These are phyloP conservation scores for Dipodomys ordii DNA, from an alignment of 2,113 vertebrate genomes.

Conservation along the genomic window DNA sequence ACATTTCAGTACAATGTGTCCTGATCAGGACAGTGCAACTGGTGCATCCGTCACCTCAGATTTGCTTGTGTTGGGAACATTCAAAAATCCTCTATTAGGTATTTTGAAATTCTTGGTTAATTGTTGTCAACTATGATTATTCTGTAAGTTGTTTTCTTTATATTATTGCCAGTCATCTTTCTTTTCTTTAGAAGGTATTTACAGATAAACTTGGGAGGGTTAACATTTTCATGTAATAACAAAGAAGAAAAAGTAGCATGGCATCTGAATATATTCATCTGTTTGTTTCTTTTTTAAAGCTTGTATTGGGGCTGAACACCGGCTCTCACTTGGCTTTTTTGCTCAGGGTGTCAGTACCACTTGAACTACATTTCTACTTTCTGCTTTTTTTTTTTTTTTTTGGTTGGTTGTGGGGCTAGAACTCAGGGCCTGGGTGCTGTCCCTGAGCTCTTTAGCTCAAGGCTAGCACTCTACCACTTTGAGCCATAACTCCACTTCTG, in stretches of 20 bases:
- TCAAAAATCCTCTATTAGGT: background rate
- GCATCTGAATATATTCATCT: background rate
- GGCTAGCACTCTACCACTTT: too few species aligned
- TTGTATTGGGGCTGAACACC: too few species aligned
- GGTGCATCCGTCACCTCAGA: background rate
- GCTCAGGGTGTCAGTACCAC: background rate
- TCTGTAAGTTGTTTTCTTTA: background rate
- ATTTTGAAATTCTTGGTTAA: conserved; percentile 8
- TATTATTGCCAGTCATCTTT: background rate
- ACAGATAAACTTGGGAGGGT: background rate
- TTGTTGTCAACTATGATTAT: background rate
- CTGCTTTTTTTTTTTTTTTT: background rate
- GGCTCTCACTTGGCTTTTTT: background rate
- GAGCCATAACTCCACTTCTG: too few species aligned
- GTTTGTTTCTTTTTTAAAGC: too few species aligned
- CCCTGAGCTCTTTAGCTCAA: too few species aligned
- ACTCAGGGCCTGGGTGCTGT: too few species aligned
- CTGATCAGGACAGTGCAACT: background rate
- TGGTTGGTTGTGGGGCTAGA: background rate
- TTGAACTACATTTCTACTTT: background rate
- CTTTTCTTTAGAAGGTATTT: conserved; percentile 51
- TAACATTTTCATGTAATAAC: conserved; percentile 46
- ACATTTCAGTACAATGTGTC: background rate
- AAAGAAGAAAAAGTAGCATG: background rate
- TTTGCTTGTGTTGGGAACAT: background rate